Evolutionary conservation across 2,888 invertebrate species (phyloP).

Genomic region (Brachyopa scutellaris): DNA sequence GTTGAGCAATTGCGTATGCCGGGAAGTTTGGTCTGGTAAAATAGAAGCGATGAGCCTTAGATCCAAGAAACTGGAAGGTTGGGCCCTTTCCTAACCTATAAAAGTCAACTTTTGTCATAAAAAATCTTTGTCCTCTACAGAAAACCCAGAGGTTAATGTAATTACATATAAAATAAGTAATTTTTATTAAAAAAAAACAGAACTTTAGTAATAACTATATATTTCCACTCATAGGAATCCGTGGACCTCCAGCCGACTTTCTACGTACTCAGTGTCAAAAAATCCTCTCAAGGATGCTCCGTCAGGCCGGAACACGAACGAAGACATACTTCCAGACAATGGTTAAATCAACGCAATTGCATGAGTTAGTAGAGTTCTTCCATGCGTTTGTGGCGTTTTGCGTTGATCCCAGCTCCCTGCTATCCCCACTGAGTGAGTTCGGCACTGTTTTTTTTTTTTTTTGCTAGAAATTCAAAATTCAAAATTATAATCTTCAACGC

Average conservation of each 20-base stretch:
- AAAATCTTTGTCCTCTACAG: too few relatives aligned
- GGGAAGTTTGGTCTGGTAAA: too few relatives aligned
- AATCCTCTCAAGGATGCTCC: constrained; percentile 89
- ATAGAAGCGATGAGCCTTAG: too few relatives aligned
- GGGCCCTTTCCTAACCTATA: too few relatives aligned
- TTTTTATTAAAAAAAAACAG: too few relatives aligned
- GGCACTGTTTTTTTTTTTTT: constrained; percentile 19
- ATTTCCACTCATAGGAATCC: constrained; percentile 81
- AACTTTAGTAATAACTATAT: too few relatives aligned
- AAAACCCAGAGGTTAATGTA: too few relatives aligned
- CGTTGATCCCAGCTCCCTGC: constrained; percentile 91
- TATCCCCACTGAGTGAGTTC: constrained; percentile 93
- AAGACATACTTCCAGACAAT: constrained; percentile 86
- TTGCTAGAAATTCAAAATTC: constrained; percentile 41
- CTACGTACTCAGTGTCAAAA: constrained; percentile 93
- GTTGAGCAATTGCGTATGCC: too few relatives aligned
- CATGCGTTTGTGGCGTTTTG: constrained; percentile 98
- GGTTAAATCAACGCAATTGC: constrained; percentile 89
- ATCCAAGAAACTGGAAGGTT: too few relatives aligned
- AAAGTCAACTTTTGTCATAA: too few relatives aligned
- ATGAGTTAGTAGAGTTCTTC: constrained; percentile 95
- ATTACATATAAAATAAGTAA: too few relatives aligned
- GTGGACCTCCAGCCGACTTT: constrained; percentile 95
- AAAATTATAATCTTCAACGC: constrained; percentile 34
- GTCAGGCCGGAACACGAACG: constrained; percentile 84